A percentile compares a stretch with the other conserved stretches of the same genome.
These are phyloP conservation scores for Rhea pennata DNA, from an alignment of 2,113 vertebrate genomes.

Conservation along the genomic window DNA sequence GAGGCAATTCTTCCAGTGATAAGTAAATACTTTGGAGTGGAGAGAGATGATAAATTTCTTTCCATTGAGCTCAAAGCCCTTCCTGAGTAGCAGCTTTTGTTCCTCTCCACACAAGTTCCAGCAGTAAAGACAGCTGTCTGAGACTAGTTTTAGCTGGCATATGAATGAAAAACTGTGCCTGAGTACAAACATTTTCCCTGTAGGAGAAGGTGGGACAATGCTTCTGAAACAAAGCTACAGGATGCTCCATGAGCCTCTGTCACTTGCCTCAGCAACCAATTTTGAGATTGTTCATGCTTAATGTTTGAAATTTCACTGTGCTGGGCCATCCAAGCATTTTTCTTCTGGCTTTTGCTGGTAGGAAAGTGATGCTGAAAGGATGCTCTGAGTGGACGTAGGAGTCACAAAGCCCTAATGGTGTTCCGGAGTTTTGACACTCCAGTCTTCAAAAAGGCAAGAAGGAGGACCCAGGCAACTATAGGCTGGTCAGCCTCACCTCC, in stretches of 20 bases:
- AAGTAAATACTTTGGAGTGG: not conserved
- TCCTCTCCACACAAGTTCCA: not conserved
- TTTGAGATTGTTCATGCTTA: not conserved
- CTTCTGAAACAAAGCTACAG: not conserved
- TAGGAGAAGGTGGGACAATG: fast-evolving
- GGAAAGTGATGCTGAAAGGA: not conserved
- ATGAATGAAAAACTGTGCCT: not conserved
- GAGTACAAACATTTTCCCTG: not conserved
- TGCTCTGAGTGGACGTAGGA: not conserved
- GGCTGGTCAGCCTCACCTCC: too few relatives aligned
- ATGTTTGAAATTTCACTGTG: not conserved
- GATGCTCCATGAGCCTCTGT: not conserved
- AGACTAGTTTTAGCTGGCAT: not conserved
- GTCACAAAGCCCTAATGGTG: not conserved
- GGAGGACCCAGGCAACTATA: too few relatives aligned
- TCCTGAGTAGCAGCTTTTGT: not conserved
- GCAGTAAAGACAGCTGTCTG: not conserved
- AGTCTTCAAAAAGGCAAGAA: too few relatives aligned
- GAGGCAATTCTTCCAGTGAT: not conserved
- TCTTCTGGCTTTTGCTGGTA: not conserved
- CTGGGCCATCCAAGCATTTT: not conserved
- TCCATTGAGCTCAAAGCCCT: not conserved
- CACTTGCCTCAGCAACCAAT: not conserved
- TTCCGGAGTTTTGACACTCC: too few relatives aligned
- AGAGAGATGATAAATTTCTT: not conserved